Evolutionary conservation across 2,888 invertebrate genomes (phyloP), one percentile per base, ranked within the genome.

Genomic region (Morpho deidamia): DNA sequence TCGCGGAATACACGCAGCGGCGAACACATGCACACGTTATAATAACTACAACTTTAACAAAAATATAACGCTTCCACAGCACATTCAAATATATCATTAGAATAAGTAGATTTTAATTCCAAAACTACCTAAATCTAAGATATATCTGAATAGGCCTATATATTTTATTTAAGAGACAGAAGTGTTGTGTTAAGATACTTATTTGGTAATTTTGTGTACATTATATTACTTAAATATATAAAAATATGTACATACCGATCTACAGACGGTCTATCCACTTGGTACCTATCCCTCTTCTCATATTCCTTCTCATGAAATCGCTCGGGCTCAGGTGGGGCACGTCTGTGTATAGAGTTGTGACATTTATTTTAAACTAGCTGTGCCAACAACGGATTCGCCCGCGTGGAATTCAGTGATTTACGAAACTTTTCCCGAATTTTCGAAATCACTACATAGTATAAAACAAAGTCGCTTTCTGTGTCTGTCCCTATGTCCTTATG

Each of bases 231-330:
- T 46, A 11, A 48, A 32, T 40, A 11, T 8, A 51, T 34, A 34
- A 44, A 44, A 34, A 44, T 50, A 38, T 47, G 39, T 38, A 71
- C 69, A 56, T 76, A 87, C 87, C 84, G 80, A 52, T 85, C 84
- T n/a, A 73, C 54, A 23, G 76, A 62, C 56, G 69, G 78, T 52
- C 62, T 67, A 10, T 86, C 83, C 64, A 84, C 83, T 32, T 72
- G 76, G 64, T 70, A 85, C 53, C 76, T 80, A 58, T 87, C 85
- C 68, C 78, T 81, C 72, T 77, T 79, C 42, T 82, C 86, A 7
- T 68, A 81, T 59, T 78, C 81, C 56, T 76, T 77, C 57, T 83
- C 83, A 3, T 75, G 77, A 69, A 70, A 83, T 45, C 81, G 79
- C 14, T 81, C 79, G 4, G 70, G 67, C 43, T 83, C 84, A 1